Evolutionary conservation across 2,888 invertebrate species (phyloP), one percentile per base, ranked within the genome.

Genomic region (Catonia carolina): DNA sequence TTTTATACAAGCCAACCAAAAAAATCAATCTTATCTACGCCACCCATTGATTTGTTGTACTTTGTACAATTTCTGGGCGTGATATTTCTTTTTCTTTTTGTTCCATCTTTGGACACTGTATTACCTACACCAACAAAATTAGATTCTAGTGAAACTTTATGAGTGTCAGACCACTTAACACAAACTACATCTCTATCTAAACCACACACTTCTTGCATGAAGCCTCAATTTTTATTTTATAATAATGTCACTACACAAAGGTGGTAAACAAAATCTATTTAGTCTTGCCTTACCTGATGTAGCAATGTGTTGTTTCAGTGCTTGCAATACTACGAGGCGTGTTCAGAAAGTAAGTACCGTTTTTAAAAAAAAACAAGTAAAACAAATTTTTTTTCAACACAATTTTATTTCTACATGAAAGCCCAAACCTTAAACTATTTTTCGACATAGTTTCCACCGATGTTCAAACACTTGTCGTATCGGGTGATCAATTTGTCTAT

Each of bases 91-190:
- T n/a, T n/a, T n/a, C n/a, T n/a, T n/a, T n/a, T n/a, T n/a, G n/a
- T n/a, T n/a, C n/a, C n/a, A n/a, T n/a, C n/a, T n/a, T n/a, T n/a
- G n/a, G n/a, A n/a, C n/a, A n/a, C 56, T 10, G 37, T 31, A 15
- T 36, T 14, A 49, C 57, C 60, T 31, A 41, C 35, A 6, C 57
- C 60, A 31, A 60, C 49, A 48, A 60, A 60, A 39, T 60, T 60
- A 17, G 60, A 60, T 20, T 57, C 60, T 18, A 60, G 36, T 22
- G 41, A 14, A 14, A 60, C 57, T 35, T 27, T 47, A 31, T 42
- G 33, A 14, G 48, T 58, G 53, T 60, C 59, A 2, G 49, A 18
- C 60, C 60, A 60, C 42, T 60, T 60, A 20, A 56, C 53, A 6
- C 42, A 8, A 36, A 14, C 22, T 15, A 54, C 22, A 23, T 53